phyloP scores from a whole-genome alignment of 1,140 invertebrate genomes.

The Ostrea edulis region DNA sequence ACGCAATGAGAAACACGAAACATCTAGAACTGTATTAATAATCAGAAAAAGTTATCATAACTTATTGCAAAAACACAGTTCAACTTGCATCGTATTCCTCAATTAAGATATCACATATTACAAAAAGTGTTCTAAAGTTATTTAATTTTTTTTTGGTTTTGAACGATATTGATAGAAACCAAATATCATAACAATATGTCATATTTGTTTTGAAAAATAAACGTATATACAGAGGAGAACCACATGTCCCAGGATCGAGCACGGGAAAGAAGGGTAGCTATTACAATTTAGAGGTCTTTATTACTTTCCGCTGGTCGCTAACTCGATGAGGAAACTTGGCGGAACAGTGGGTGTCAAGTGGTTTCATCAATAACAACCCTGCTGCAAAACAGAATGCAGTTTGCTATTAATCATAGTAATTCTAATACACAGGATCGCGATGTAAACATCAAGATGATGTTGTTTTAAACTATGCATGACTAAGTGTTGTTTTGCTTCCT shows the following conservation, averaged over 20 bases:
- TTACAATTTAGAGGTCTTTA: not conserved
- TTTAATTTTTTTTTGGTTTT: no score
- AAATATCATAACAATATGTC: no score
- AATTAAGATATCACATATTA: not conserved
- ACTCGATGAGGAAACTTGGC: not conserved
- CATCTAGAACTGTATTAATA: not conserved
- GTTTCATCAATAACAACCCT: not conserved
- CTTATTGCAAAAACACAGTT: no score
- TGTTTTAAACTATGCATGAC: conserved; percentile 25
- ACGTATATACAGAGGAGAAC: not conserved
- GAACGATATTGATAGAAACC: no score
- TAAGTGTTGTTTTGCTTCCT: not conserved
- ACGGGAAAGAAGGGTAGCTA: not conserved
- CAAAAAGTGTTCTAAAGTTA: no score
- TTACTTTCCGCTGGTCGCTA: conserved; percentile 1
- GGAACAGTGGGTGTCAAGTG: conserved; percentile 20
- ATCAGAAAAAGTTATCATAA: not conserved
- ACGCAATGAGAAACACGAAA: conserved; percentile 21
- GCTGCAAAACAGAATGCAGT: not conserved
- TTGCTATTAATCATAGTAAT: conserved; percentile 5
- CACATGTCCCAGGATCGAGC: not conserved
- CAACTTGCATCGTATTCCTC: not conserved
- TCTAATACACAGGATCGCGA: not conserved
- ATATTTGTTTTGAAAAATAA: not conserved
- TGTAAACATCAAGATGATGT: conserved; percentile 11